Percentiles rank a stretch among this genome's conserved stretches.
Conservation (phyloP, 2,113 vertebrate genomes). For the Archilochus colubris region DNA sequence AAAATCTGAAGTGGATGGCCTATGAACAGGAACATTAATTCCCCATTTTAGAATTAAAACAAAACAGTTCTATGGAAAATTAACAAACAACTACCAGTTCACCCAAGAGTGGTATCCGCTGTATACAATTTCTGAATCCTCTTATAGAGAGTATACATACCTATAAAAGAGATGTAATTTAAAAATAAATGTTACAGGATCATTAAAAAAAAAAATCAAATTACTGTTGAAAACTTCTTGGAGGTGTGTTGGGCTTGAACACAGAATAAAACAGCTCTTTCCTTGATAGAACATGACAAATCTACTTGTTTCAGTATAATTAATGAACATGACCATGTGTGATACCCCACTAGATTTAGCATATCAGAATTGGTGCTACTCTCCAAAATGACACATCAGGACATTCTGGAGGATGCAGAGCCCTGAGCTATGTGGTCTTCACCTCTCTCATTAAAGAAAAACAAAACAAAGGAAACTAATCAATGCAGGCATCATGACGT, state of each 20-base stretch:
- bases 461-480: not conserved
- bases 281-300: not conserved
- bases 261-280: not conserved
- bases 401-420: not conserved
- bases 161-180: not conserved
- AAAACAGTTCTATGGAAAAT: not conserved
- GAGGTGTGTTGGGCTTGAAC: not conserved
- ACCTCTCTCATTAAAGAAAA: not conserved
- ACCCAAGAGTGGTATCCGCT: not conserved
- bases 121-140: not conserved
- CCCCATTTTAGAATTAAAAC: not conserved
- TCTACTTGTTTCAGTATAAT: not conserved
- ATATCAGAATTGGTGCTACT: not conserved
- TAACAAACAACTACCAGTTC: not conserved
- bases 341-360: not conserved
- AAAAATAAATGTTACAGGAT: not conserved
- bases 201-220: not conserved
- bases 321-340: not conserved
- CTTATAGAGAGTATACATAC: not conserved
- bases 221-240: not conserved
- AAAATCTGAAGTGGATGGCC: not conserved
- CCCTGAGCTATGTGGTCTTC: not conserved
- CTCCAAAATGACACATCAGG: not conserved
- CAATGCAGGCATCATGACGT: not conserved
- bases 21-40: not conserved